Conservation (phyloP, 2,113 vertebrate genomes). For the Spea bombifrons region DNA sequence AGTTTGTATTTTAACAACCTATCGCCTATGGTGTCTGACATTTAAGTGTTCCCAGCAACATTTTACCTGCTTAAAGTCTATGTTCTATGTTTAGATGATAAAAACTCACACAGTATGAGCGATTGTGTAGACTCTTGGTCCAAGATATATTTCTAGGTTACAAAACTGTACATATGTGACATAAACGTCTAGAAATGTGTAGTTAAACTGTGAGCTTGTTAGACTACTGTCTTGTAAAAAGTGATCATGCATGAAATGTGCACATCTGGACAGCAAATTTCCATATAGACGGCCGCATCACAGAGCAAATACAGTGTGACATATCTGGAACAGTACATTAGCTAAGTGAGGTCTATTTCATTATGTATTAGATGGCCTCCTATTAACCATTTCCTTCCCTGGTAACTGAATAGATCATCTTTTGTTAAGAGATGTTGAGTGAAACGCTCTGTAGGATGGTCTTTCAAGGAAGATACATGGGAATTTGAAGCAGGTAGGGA, state of each 20-base stretch:
- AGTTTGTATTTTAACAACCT: no score
- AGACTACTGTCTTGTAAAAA: not conserved
- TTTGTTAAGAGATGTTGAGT: no score
- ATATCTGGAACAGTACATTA: constrained; percentile 37
- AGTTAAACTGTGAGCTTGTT: not conserved
- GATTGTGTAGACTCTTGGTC: no score
- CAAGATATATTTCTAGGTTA: constrained; percentile 21
- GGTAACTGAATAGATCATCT: no score
- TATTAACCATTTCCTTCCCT: not conserved
- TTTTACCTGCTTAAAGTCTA: no score
- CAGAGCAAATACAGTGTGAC: constrained; percentile 28
- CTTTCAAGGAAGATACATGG: no score
- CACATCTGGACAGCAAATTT: not conserved
- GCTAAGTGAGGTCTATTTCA: not conserved
- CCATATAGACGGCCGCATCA: not conserved
- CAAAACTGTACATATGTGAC: constrained; percentile 21
- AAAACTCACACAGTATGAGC: no score
- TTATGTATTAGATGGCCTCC: constrained; percentile 12
- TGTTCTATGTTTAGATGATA: no score
- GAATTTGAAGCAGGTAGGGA: no score
- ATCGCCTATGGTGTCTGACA: no score
- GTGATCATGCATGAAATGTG: not conserved
- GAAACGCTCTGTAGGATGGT: no score
- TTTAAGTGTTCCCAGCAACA: no score
- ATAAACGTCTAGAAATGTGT: constrained; percentile 25